These are phyloP conservation scores for Chloebia gouldiae DNA, from an alignment of 2,113 vertebrate genomes.

Conservation along the genomic window DNA sequence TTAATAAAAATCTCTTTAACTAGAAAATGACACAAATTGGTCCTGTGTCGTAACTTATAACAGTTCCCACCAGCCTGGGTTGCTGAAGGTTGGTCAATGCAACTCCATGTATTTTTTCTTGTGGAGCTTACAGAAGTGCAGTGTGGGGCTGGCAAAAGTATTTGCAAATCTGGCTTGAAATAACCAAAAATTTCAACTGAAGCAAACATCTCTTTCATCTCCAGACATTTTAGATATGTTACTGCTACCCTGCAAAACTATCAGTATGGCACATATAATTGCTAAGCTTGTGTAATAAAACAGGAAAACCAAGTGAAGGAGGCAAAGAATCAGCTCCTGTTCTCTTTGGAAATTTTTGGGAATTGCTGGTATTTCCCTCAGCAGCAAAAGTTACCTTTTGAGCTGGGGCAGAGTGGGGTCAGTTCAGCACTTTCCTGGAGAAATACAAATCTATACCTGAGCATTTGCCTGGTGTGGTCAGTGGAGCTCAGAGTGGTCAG, in stretches of 20 bases:
- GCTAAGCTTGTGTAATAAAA: background rate
- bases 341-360: background rate
- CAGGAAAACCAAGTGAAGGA: background rate
- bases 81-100: background rate
- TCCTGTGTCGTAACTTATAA: no score
- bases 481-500: background rate
- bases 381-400: background rate
- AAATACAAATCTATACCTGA: background rate
- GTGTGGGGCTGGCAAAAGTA: background rate
- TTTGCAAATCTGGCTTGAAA: background rate
- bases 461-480: accelerated
- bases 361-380: background rate
- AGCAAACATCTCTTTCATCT: background rate
- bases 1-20: no score
- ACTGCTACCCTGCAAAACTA: background rate
- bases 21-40: no score
- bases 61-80: background rate
- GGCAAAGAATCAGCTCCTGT: background rate
- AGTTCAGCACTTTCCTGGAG: background rate
- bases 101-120: background rate
- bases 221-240: background rate
- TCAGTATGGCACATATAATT: background rate
- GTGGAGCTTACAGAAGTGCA: background rate
- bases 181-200: background rate
- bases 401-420: background rate